Evolutionary conservation across 2,113 vertebrate genomes (phyloP).

Genomic region (Rhabdomys dilectus): DNA sequence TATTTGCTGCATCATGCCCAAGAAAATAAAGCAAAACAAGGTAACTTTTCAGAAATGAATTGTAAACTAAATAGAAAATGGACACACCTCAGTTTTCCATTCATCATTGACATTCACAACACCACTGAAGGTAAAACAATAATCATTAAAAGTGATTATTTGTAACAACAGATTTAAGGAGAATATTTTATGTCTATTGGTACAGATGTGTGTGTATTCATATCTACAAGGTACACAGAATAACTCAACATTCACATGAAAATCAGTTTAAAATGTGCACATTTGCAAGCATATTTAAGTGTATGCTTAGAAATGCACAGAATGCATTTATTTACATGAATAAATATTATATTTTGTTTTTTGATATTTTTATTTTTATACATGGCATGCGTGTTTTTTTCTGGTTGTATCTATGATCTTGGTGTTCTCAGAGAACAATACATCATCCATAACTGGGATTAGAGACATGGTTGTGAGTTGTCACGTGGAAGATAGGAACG

Average conservation of each 20-base stretch:
- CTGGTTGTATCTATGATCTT: neutral
- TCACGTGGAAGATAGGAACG: neutral
- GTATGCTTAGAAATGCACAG: neutral
- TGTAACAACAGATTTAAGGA: neutral
- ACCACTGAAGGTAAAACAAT: neutral
- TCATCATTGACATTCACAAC: neutral
- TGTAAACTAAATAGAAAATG: neutral
- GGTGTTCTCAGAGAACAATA: neutral
- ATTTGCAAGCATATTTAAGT: neutral
- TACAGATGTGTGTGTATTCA: neutral
- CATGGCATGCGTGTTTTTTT: neutral
- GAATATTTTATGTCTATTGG: neutral
- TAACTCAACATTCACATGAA: neutral
- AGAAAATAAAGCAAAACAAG: slow-evolving; percentile 5
- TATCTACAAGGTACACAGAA: neutral
- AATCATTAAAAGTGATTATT: neutral
- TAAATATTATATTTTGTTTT: neutral
- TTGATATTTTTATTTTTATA: neutral
- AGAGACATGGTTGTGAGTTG: neutral
- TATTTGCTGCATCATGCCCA: neutral
- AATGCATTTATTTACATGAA: neutral
- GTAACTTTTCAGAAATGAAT: slow-evolving; percentile 1
- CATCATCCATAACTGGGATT: neutral
- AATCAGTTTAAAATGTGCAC: slow-evolving; percentile 30
- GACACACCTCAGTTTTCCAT: neutral